Conservation (phyloP, 2,888 invertebrate species). For the Bellardia pandia region DNA sequence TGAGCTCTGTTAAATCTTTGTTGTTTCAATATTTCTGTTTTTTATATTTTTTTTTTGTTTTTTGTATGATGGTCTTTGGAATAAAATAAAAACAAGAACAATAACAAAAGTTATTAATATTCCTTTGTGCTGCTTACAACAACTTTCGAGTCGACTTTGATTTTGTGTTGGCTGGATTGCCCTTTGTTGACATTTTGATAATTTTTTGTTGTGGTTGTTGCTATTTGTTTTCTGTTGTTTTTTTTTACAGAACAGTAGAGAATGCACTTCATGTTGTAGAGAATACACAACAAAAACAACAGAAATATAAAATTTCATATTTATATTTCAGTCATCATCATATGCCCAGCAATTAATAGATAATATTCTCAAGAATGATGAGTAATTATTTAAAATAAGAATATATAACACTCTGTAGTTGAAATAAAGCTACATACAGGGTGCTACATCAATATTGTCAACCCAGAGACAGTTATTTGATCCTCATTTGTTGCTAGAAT, state of each 20-base stretch:
- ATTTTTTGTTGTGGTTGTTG: slow-evolving; percentile 32
- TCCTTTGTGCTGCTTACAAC: slow-evolving; percentile 59
- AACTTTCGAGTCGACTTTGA: slow-evolving; percentile 62
- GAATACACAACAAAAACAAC: slow-evolving; percentile 12
- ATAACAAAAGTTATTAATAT: slow-evolving; percentile 50
- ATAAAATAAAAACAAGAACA: slow-evolving; percentile 22
- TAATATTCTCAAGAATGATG: slow-evolving; percentile 60
- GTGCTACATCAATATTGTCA: not conserved
- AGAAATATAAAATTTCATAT: slow-evolving; percentile 44
- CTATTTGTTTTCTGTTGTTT: slow-evolving; percentile 27
- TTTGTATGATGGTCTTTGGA: slow-evolving; percentile 62
- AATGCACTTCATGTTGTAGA: slow-evolving; percentile 28
- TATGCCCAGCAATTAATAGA: slow-evolving; percentile 63
- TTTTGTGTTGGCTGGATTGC: slow-evolving; percentile 64
- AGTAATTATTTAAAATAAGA: slow-evolving; percentile 47
- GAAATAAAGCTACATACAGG: slow-evolving; percentile 17
- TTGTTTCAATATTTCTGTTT: slow-evolving; percentile 54
- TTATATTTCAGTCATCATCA: slow-evolving; percentile 64
- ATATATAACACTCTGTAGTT: not conserved
- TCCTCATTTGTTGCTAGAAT: too few species aligned
- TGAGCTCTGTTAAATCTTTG: slow-evolving; percentile 64
- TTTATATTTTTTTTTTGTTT: slow-evolving; percentile 19
- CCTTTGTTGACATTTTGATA: slow-evolving; percentile 73
- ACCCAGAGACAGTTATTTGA: too few species aligned
- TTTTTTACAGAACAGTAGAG: slow-evolving; percentile 37